These are phyloP conservation scores for Propithecus coquereli DNA, from an alignment of 2,113 vertebrate species.

Conservation along the genomic window DNA sequence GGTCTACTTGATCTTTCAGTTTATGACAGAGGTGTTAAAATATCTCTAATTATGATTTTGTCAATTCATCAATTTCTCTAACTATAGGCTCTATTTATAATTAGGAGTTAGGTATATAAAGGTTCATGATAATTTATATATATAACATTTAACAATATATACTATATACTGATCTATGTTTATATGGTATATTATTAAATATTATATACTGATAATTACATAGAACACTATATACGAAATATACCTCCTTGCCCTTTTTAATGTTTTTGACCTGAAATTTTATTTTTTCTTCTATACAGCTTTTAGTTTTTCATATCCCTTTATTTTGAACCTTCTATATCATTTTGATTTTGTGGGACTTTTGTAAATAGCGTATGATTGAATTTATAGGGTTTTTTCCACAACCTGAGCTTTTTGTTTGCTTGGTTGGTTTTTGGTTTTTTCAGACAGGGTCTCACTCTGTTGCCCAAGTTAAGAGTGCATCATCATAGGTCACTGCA, in stretches of 20 bases:
- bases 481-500: too few relatives aligned
- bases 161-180: neutral
- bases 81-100: neutral
- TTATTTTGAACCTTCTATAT: neutral
- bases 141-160: neutral
- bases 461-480: too few relatives aligned
- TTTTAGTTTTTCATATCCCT: neutral
- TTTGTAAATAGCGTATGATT: neutral
- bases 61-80: neutral
- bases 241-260: neutral
- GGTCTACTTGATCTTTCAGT: neutral
- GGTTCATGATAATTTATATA: neutral
- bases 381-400: neutral
- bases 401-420: neutral
- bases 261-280: neutral
- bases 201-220: neutral
- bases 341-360: conserved; percentile 8
- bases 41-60: neutral
- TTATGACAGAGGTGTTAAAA: neutral
- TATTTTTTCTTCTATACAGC: neutral
- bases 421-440: too few relatives aligned
- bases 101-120: neutral
- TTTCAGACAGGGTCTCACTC: too few relatives aligned
- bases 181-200: neutral
- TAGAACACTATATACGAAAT: neutral